Evolutionary conservation across 2,797 vertebrate genomes (phyloP), one percentile per base, ranked within the genome.

Genomic region (Taeniopygia guttata): DNA sequence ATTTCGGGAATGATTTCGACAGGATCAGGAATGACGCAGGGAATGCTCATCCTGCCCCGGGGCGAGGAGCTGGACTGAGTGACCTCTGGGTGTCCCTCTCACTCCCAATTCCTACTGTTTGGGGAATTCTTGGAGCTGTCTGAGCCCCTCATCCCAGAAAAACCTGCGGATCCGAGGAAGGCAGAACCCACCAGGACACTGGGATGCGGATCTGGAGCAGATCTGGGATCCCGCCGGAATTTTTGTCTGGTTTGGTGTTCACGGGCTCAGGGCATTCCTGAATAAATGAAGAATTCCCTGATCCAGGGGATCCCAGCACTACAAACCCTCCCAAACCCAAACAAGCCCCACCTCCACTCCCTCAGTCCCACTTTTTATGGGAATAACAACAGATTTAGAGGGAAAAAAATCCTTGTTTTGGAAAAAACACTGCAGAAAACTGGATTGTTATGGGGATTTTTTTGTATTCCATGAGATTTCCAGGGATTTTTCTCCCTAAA

Each of bases 1-100:
- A 55, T 92, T 95, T 76, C 67, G 75, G 94, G 89, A 91, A 92
- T 76, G 43, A 29, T 79, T 89, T 21, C 17, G 58, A 78, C 77
- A 60, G 7, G 27, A 78, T 40, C 49, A 16, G 89, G 58, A 84
- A 68, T 92, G 77, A 90, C 5, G 7, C 22, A 45, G 87, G 69
- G 66, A 75, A 64, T 75, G 54, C 74, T 92, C 89, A 89, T 84
- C 74, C 87, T 9, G 77, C 87, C 86, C 70, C 0, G 1, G 21
- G 77, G 84, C 69, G 10, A 68, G 58, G 45, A 90, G 79, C 3
- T 40, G 76, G 77, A 72, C 69, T 25, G 34, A 7, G 20, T 27
- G 74, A 78, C 77, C 84, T 84, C 78, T 45, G 58, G 23, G 36
- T 26, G 78, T 68, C 69, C 58, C 26, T 78, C 60, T 11, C 3